Conservation (phyloP, 2,797 vertebrate genomes). For the Pogoniulus pusillus region DNA sequence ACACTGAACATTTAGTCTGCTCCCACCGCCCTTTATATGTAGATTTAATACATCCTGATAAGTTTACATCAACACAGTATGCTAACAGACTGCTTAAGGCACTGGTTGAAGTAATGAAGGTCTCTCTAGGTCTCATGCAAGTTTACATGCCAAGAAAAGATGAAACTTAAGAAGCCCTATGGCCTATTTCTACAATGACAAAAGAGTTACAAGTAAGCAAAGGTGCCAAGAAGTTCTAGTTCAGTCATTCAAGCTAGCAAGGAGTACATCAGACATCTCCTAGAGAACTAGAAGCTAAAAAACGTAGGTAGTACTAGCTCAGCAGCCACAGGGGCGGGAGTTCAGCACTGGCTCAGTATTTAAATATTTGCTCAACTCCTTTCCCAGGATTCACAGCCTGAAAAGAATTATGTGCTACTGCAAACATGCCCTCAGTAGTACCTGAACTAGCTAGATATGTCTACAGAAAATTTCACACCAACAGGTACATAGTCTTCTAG, state of each 20-base stretch:
- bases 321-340: conserved; percentile 8
- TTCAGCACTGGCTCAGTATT: conserved; percentile 43
- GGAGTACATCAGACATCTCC: not conserved
- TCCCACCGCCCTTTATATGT: not conserved
- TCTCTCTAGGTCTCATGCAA: not conserved
- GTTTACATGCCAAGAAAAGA: not conserved
- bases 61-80: not conserved
- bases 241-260: not conserved
- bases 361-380: conserved; percentile 60
- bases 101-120: not conserved
- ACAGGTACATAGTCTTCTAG: not conserved
- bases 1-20: not conserved
- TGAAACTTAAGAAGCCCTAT: too few species aligned
- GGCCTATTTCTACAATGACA: not conserved
- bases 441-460: conserved; percentile 16
- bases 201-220: not conserved
- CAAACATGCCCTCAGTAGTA: conserved; percentile 56
- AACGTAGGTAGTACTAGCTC: not conserved
- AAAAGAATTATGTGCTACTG: conserved; percentile 42
- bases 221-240: not conserved
- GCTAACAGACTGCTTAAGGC: not conserved
- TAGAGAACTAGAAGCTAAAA: not conserved
- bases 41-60: not conserved
- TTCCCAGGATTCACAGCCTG: conserved; percentile 57
- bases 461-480: conserved; percentile 27